Evolutionary conservation across 2,888 invertebrate species (phyloP), one percentile per base, ranked within the genome.

Genomic region (Geophilus truncorum): DNA sequence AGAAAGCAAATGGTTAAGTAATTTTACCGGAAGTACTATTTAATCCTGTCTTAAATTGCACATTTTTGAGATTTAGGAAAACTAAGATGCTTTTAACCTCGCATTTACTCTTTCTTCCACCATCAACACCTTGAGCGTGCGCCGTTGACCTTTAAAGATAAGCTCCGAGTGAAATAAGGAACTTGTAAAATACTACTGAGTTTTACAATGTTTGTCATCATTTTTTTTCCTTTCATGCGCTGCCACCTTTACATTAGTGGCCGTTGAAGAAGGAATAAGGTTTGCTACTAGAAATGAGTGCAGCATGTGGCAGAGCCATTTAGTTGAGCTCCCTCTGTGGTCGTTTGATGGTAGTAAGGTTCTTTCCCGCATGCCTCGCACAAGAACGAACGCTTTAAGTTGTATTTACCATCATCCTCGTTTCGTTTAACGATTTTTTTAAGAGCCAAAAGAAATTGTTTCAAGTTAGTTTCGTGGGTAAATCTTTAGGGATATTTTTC

Each of bases 221-320:
- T 57, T 57, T 57, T 57, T 57, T 6, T n/a, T 18, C 51, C 21
- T 1, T 57, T 21, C 4, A 57, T n/a, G n/a, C 7, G 57, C 21
- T n/a, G 57, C n/a, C 57, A 57, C 57, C 57, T 57, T 57, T 57
- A 57, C 57, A 57, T 57, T 57, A 57, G 18, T 57, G 7, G 57
- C 57, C 57, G n/a, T 57, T 21, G 21, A 21, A 57, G 21, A 57
- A 1, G 57, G 57, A 57, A 57, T 57, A 57, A 57, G n/a, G 57
- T 21, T 57, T 57, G 18, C 57, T 57, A 57, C 57, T 15, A 21
- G 57, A 57, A 57, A 57, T 57, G 57, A 57, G 57, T 57, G 57
- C 57, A 57, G 57, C 57, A 57, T 57, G 57, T 57, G 57, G 57
- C 57, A 57, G 57, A n/a, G 57, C 57, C 57, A 57, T 57, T 57